A percentile compares a stretch with the other conserved stretches of the same genome.
phyloP scores from a whole-genome alignment of 1,140 invertebrate genomes.

The Carcinoscorpius rotundicauda region DNA sequence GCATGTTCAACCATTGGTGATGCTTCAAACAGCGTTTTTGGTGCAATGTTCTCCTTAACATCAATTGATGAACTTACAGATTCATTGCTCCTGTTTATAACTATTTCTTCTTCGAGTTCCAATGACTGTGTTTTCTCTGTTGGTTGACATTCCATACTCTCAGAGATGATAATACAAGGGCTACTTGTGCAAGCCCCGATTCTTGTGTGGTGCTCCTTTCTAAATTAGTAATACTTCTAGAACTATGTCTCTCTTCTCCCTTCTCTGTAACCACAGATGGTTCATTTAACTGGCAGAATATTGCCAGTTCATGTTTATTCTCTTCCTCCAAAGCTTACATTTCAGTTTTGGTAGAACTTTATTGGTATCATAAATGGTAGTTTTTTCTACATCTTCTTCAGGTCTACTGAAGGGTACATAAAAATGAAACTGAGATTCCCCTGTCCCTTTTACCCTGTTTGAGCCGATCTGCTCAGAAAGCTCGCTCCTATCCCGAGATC shows the following conservation, averaged over 20 bases:
- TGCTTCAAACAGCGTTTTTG: too few species aligned
- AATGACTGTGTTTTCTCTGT: too few species aligned
- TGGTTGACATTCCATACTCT: conserved; percentile 15
- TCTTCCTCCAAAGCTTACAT: neutral
- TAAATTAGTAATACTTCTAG: conserved; percentile 80
- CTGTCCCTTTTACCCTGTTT: neutral
- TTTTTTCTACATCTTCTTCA: neutral
- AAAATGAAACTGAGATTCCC: neutral
- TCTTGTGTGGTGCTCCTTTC: conserved; percentile 46
- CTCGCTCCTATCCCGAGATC: neutral
- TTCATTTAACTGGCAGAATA: conserved; percentile 8
- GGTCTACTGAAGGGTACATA: neutral
- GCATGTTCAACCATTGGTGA: too few species aligned
- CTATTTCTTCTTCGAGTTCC: too few species aligned
- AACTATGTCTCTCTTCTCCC: conserved; percentile 76
- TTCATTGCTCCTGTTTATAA: too few species aligned
- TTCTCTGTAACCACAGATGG: conserved; percentile 24
- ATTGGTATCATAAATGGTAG: neutral
- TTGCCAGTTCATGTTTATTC: neutral
- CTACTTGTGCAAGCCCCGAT: conserved; percentile 7
- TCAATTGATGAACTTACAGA: too few species aligned
- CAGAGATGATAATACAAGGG: conserved; percentile 10
- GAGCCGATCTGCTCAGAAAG: neutral
- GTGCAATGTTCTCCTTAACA: too few species aligned
- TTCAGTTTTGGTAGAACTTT: neutral